Percentiles rank a stretch among this genome's conserved stretches.
Conservation (phyloP, 2,113 vertebrate species). For the Epinephelus moara region DNA sequence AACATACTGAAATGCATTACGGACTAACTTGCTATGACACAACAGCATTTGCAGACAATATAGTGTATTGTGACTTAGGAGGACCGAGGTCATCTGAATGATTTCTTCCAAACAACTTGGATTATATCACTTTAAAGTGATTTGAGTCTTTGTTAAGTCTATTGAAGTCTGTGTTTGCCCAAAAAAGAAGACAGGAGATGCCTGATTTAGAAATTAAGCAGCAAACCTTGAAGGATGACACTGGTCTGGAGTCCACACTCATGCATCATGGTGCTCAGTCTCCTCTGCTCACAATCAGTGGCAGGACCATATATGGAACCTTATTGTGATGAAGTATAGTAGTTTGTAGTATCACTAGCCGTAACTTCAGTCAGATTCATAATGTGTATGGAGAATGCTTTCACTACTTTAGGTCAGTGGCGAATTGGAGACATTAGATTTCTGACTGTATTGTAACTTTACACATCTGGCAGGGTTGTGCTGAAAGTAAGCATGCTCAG, state of each 20-base stretch:
- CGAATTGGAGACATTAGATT: background rate
- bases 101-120: background rate
- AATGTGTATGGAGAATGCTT: background rate
- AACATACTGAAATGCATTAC: background rate
- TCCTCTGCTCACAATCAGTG: background rate
- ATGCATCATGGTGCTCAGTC: background rate
- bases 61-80: background rate
- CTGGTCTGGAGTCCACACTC: background rate
- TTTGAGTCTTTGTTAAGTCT: background rate
- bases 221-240: background rate
- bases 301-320: background rate
- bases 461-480: constrained; percentile 2
- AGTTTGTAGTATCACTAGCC: background rate
- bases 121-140: background rate
- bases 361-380: background rate
- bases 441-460: constrained; percentile 8
- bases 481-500: constrained; percentile 37
- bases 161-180: background rate
- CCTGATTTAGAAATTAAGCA: background rate
- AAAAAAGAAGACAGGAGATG: background rate
- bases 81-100: background rate
- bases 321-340: background rate
- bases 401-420: background rate
- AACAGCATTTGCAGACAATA: background rate
- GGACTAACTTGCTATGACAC: background rate